A percentile compares a stretch with the other conserved stretches of the same genome.
phyloP scores from a whole-genome alignment of 1,140 invertebrate genomes.

The Anastatus disparis region DNA sequence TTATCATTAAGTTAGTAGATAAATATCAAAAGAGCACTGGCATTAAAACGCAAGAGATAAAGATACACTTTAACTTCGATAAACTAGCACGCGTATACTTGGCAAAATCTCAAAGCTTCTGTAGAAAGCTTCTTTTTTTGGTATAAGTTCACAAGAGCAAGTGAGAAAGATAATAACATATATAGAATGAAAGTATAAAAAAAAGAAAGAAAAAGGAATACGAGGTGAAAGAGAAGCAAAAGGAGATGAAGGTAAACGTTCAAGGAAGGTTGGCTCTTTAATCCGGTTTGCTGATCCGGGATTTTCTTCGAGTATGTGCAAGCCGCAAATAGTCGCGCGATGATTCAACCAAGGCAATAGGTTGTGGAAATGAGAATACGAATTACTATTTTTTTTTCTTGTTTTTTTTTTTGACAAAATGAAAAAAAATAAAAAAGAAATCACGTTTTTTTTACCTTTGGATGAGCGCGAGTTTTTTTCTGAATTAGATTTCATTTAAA shows the following conservation, averaged over 20 bases:
- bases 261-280: conserved; percentile 13
- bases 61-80: too few relatives aligned
- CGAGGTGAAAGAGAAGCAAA: not conserved
- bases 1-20: too few relatives aligned
- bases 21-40: too few relatives aligned
- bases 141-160: too few relatives aligned
- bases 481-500: conserved; percentile 29
- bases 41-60: too few relatives aligned
- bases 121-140: too few relatives aligned
- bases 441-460: not conserved
- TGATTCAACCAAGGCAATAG: not conserved
- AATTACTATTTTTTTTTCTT: not conserved
- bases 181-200: not conserved
- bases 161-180: not conserved
- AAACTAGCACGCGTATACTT: too few relatives aligned
- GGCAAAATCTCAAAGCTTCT: too few relatives aligned
- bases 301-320: conserved; percentile 14
- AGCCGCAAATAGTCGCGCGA: conserved; percentile 13
- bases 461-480: not conserved
- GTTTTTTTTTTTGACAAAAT: too few relatives aligned
- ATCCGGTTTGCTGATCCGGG: conserved; percentile 22
- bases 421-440: conserved; percentile 18
- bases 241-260: conserved; percentile 1
- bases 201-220: not conserved
- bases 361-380: not conserved